phyloP scores from a whole-genome alignment of 2,797 vertebrate species.

The Octomys mimax region DNA sequence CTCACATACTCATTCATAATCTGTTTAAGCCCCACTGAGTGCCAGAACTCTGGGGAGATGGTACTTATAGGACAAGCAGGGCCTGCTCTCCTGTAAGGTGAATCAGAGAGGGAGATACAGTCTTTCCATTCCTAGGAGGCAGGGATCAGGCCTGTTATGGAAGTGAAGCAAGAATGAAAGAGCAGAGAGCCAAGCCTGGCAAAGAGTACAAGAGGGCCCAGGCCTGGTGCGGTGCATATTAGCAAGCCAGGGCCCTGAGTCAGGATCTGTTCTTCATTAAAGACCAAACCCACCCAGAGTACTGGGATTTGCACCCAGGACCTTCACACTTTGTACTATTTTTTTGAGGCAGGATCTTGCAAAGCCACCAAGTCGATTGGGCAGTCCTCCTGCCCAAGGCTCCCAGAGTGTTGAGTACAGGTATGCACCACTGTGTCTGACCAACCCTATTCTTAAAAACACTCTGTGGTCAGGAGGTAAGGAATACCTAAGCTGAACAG shows the following conservation, averaged over 20 bases:
- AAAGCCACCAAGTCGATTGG: not conserved
- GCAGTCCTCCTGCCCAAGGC: not conserved
- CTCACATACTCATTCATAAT: not conserved
- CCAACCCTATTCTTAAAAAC: not conserved
- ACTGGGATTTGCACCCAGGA: not conserved
- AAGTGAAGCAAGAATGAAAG: not conserved
- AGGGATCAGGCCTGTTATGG: not conserved
- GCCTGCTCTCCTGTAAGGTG: not conserved
- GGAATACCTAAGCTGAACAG: not conserved
- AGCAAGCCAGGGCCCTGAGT: not conserved
- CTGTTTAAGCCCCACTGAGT: not conserved
- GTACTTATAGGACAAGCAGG: not conserved
- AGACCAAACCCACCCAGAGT: not conserved
- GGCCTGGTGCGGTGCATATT: not conserved
- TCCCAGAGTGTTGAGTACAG: not conserved
- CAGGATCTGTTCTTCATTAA: slow-evolving; percentile 4
- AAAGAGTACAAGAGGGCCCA: rapidly evolving
- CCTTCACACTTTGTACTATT: not conserved
- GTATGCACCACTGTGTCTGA: rapidly evolving
- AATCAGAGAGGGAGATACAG: not conserved
- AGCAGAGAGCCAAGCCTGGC: not conserved
- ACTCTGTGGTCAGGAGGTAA: not conserved
- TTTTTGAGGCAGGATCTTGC: not conserved
- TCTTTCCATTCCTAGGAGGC: not conserved
- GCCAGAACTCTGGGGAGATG: not conserved